phyloP scores from a whole-genome alignment of 92 coral and sea anemone species.

The Zoanthus solanderi region DNA sequence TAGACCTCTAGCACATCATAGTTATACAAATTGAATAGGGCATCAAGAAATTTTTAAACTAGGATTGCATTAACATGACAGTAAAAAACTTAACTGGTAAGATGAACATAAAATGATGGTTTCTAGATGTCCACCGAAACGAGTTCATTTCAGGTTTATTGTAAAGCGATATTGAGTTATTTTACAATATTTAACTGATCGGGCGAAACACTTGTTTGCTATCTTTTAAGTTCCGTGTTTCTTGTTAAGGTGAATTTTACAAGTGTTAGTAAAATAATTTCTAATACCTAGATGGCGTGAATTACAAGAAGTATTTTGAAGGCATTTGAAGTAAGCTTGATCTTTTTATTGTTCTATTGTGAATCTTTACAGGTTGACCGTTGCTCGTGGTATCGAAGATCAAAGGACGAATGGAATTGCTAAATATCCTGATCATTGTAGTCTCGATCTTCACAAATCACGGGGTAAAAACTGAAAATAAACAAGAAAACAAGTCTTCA shows the following conservation, averaged over 20 bases:
- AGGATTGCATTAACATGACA: no score
- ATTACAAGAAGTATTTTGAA: background rate
- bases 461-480: conserved; percentile 29
- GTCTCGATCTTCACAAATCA: conserved; percentile 39
- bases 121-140: background rate
- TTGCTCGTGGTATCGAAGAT: conserved; percentile 41
- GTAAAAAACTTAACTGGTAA: background rate
- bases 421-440: conserved; percentile 20
- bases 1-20: background rate
- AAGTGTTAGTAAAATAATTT: background rate
- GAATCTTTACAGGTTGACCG: conserved; percentile 34
- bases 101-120: background rate
- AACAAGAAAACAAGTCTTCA: background rate
- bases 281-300: background rate
- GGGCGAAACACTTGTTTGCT: no score
- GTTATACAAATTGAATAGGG: background rate
- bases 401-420: conserved; percentile 32
- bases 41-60: background rate
- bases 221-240: no score
- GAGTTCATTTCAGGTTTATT: background rate
- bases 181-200: no score
- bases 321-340: conserved; percentile 18
- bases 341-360: conserved; percentile 37
- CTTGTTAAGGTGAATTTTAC: no score
- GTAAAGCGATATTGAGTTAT: background rate